Percentiles rank a stretch among this genome's conserved stretches.
Evolutionary conservation across 2,888 invertebrate genomes (phyloP).

Genomic region (Diaphora mendica): DNA sequence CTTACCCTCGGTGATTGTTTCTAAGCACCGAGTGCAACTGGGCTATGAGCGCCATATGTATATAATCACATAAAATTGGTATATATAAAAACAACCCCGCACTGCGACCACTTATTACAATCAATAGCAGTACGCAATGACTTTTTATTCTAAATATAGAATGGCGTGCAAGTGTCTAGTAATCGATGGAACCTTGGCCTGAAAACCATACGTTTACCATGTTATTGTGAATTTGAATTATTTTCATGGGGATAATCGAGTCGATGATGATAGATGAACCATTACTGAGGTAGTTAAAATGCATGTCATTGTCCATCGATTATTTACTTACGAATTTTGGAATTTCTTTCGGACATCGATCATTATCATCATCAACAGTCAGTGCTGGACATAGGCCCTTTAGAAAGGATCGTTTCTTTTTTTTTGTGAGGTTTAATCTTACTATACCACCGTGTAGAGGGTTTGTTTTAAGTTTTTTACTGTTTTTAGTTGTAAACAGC

Average conservation of each 20-base stretch:
- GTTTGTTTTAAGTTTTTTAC: too few species aligned
- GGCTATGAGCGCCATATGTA: too few species aligned
- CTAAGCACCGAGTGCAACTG: too few species aligned
- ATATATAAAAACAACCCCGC: slow-evolving; percentile 31
- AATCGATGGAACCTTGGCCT: slow-evolving; percentile 80
- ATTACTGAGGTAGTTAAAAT: neutral
- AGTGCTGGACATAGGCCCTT: too few species aligned
- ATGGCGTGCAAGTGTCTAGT: slow-evolving; percentile 64
- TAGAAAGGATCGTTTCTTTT: too few species aligned
- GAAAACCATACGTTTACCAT: slow-evolving; percentile 58
- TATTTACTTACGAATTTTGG: neutral
- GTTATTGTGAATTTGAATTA: slow-evolving; percentile 54
- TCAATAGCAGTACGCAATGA: slow-evolving; percentile 41
- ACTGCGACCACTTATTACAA: slow-evolving; percentile 44
- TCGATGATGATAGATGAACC: slow-evolving; percentile 13
- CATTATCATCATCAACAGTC: too few species aligned
- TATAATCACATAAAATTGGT: neutral
- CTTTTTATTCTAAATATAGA: slow-evolving; percentile 65
- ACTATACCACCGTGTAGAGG: too few species aligned
- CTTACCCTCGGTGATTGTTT: too few species aligned
- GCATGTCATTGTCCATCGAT: neutral
- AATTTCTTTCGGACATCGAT: neutral
- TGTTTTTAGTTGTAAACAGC: too few species aligned
- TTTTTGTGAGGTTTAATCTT: too few species aligned
- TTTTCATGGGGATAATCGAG: slow-evolving; percentile 36